Conservation (phyloP, 2,888 invertebrate species). For the Athripsodes cinereus region DNA sequence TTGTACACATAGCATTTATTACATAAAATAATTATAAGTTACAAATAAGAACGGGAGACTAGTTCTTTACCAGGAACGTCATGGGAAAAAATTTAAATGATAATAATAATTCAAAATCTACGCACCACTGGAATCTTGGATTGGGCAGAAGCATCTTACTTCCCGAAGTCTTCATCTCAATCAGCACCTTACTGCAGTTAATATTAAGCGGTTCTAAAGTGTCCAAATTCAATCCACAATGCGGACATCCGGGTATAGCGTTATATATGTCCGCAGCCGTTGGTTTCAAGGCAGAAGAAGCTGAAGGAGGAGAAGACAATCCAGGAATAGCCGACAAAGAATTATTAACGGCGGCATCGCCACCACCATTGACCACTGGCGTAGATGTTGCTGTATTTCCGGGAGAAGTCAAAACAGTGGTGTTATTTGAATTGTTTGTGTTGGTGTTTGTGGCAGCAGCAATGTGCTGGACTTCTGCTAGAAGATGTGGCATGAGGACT, state of each 20-base stretch:
- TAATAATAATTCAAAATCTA: too few species aligned
- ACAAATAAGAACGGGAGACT: too few species aligned
- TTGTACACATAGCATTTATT: too few species aligned
- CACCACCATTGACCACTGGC: neutral
- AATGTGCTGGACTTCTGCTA: neutral
- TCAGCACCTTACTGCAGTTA: slow-evolving; percentile 33
- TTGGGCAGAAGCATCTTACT: slow-evolving; percentile 42
- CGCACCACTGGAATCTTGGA: slow-evolving; percentile 43
- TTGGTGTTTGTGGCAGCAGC: neutral
- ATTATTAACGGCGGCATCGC: neutral
- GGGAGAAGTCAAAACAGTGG: neutral
- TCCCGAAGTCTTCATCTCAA: slow-evolving; percentile 39
- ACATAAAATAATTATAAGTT: too few species aligned
- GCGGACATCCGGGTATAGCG: slow-evolving; percentile 39
- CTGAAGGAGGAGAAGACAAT: slow-evolving; percentile 30
- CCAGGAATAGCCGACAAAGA: neutral
- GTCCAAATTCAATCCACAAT: slow-evolving; percentile 42
- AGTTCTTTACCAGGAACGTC: too few species aligned
- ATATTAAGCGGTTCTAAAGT: slow-evolving; percentile 40
- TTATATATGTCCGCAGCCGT: slow-evolving; percentile 15
- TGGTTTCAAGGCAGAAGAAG: slow-evolving; percentile 12
- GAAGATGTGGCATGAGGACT: slow-evolving; percentile 10
- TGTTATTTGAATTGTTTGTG: slow-evolving; percentile 5
- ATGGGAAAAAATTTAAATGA: too few species aligned
- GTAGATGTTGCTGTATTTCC: neutral